Base-by-base conservation (phyloP, 2,113 vertebrate genomes). In the Cygnus atratus region DNA sequence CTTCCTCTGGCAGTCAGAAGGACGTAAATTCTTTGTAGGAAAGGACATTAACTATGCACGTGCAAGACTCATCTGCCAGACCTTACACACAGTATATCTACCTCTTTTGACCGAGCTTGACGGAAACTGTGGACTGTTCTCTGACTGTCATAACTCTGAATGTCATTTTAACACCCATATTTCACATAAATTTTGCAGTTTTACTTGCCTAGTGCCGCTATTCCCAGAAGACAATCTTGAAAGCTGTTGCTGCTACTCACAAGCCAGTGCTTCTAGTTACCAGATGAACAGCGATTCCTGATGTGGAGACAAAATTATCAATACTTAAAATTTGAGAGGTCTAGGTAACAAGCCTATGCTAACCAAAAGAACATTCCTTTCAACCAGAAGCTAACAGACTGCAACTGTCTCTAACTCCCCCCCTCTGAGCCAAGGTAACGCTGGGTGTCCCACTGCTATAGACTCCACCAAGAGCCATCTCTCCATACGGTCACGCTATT, bases 101-200 rank as follows among this genome's bases (percentile, higher is more conserved):
- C 26, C 44, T n/a, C 24, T 88, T 85, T 41, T 65, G 75, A 85
- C 48, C 14, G 24, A 75, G 39, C 41, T 11, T 57, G 66, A 54
- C 58, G 39, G 41, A 39, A 87, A 54, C 29, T 35, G 14, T 1
- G 1, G 24, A 4, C 59, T 58, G 16, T 52, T 63, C 52, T 72
- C 29, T 41, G 39, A 39, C 10, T 7, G 10, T 10, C 72, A 65
- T 52, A 33, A 19, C 18, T 57, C 39, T 39, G 11, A 52, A 59
- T 13, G 33, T 37, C 54, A 61, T 21, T 85, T 37, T 19, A 58
- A 76, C 0, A 0, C 20, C 17, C 15, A 1, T 2, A 17, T 35
- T 79, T 84, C 48, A 84, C 59, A 39, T 6, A 48, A 15, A 11
- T 8, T 68, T 35, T 25, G 75, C 46, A 43, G 35, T 43, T 87